These are phyloP conservation scores for Staurois parvus DNA, from an alignment of 2,797 vertebrate genomes.

Conservation along the genomic window DNA sequence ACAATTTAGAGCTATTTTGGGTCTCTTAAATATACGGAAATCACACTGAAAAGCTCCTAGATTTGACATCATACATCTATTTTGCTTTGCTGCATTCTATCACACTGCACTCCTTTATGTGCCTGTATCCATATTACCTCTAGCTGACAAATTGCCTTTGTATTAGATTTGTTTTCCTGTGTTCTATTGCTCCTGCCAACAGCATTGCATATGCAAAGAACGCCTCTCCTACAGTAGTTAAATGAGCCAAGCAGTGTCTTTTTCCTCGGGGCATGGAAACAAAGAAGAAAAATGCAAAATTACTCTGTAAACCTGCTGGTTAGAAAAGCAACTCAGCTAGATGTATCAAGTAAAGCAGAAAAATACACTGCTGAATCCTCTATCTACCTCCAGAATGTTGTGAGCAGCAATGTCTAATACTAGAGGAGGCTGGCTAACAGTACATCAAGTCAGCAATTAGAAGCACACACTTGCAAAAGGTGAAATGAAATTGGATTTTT, in stretches of 20 bases:
- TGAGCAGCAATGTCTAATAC: slow-evolving; percentile 40
- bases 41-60: background rate
- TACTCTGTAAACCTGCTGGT: slow-evolving; percentile 70
- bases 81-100: slow-evolving; percentile 52
- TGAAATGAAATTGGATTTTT: slow-evolving; percentile 61
- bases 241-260: slow-evolving; percentile 71
- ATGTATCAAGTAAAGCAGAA: slow-evolving; percentile 59
- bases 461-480: slow-evolving; percentile 47
- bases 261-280: slow-evolving; percentile 70
- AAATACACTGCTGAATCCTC: background rate
- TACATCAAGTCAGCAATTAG: slow-evolving; percentile 49
- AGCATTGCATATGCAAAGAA: slow-evolving; percentile 69
- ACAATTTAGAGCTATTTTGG: slow-evolving; percentile 43
- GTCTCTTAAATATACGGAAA: slow-evolving; percentile 27
- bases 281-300: slow-evolving; percentile 72
- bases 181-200: slow-evolving; percentile 71
- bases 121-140: slow-evolving; percentile 63
- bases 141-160: slow-evolving; percentile 65
- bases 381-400: slow-evolving; percentile 45
- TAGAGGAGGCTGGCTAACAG: slow-evolving; percentile 47
- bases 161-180: slow-evolving; percentile 68
- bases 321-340: slow-evolving; percentile 62
- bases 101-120: slow-evolving; percentile 31
- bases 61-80: slow-evolving; percentile 48
- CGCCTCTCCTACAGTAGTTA: slow-evolving; percentile 69